phyloP scores from a whole-genome alignment of 2,113 vertebrate species.

The Osmerus mordax region DNA sequence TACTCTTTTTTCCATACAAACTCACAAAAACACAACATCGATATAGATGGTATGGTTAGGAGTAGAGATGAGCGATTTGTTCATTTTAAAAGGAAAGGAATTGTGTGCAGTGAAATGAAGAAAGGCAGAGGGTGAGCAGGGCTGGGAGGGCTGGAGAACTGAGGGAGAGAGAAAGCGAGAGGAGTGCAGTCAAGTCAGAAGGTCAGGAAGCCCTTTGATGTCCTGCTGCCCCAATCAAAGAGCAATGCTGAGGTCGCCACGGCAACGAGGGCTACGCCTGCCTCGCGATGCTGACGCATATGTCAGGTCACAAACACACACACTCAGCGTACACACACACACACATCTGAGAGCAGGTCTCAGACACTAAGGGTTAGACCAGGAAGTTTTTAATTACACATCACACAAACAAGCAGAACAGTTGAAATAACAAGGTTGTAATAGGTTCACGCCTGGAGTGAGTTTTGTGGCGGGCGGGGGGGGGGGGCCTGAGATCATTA shows the following conservation, averaged over 20 bases:
- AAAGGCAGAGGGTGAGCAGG: not conserved
- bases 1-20: not conserved
- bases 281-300: no score
- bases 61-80: not conserved
- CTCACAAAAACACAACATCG: not conserved
- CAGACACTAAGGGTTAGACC: not conserved
- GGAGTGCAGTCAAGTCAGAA: not conserved
- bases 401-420: not conserved
- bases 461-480: not conserved
- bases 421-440: slow-evolving; percentile 2
- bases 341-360: not conserved
- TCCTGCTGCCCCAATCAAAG: slow-evolving; percentile 24
- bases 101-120: not conserved
- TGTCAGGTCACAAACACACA: no score
- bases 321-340: no score
- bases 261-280: slow-evolving; percentile 38
- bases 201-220: slow-evolving; percentile 6
- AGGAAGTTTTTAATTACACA: not conserved
- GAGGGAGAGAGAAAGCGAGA: not conserved
- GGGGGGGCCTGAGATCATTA: slow-evolving; percentile 23
- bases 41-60: not conserved
- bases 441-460: slow-evolving; percentile 10
- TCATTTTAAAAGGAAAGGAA: no score
- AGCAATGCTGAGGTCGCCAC: slow-evolving; percentile 5
- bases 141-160: not conserved